Conservation (phyloP, 1,140 invertebrate species). For the Drosophila sucinea region DNA sequence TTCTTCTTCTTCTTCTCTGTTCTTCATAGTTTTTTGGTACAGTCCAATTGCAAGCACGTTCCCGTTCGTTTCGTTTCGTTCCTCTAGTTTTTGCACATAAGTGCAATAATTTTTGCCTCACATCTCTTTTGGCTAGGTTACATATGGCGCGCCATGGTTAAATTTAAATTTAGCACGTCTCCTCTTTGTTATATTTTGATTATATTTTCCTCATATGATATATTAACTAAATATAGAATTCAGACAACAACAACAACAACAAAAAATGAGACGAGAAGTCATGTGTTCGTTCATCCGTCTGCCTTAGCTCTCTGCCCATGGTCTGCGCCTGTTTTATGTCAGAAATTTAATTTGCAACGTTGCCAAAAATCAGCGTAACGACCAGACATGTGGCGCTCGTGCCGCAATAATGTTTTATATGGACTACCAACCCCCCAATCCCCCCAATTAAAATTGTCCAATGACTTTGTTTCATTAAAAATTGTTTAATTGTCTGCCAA, state of each 20-base stretch:
- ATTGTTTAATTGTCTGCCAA: conserved; percentile 41
- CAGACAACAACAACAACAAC: conserved; percentile 12
- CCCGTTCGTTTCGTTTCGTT: not conserved
- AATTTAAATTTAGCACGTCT: conserved; percentile 57
- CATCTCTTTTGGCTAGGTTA: conserved; percentile 22
- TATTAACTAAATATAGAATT: conserved; percentile 47
- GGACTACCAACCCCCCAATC: not conserved
- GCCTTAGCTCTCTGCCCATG: not conserved
- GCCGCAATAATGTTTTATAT: conserved; percentile 10
- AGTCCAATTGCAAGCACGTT: too few relatives aligned
- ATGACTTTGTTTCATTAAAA: conserved; percentile 40
- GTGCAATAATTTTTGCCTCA: conserved; percentile 34
- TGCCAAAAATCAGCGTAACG: conserved; percentile 60
- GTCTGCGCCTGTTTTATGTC: conserved; percentile 31
- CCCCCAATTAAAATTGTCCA: not conserved
- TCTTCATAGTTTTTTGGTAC: too few relatives aligned
- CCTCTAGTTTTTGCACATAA: not conserved
- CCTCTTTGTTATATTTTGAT: conserved; percentile 21
- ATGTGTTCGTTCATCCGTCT: conserved; percentile 56
- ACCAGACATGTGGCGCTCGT: conserved; percentile 21
- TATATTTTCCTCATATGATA: conserved; percentile 51
- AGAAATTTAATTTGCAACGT: conserved; percentile 63
- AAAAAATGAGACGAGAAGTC: conserved; percentile 46
- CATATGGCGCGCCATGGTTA: conserved; percentile 15
- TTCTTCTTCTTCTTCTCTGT: too few relatives aligned